Evolutionary conservation across 1,140 invertebrate genomes (phyloP).

Genomic region (Drosophila dunni): DNA sequence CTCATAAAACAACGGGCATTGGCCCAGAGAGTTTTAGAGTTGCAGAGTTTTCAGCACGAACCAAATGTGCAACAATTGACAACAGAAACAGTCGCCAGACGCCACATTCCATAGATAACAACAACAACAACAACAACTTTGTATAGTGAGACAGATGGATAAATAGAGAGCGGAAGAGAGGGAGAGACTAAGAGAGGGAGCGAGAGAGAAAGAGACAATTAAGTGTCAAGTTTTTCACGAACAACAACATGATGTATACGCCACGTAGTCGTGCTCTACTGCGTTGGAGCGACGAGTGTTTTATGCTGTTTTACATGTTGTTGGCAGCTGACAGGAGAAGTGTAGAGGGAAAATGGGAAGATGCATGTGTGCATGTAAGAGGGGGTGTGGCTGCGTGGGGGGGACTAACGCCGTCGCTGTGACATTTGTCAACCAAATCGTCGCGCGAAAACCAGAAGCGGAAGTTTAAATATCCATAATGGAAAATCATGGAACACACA

Average conservation of each 20-base stretch:
- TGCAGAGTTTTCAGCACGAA: slow-evolving; percentile 25
- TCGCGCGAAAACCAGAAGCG: slow-evolving; percentile 38
- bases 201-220: slow-evolving; percentile 66
- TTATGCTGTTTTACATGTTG: slow-evolving; percentile 74
- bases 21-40: slow-evolving; percentile 51
- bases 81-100: slow-evolving; percentile 78
- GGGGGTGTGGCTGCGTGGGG: slow-evolving; percentile 22
- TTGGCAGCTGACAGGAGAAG: slow-evolving; percentile 21
- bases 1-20: slow-evolving; percentile 63
- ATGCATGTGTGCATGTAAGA: background rate
- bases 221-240: slow-evolving; percentile 81
- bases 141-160: background rate
- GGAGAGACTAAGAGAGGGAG: slow-evolving; percentile 17
- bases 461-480: slow-evolving; percentile 16
- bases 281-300: slow-evolving; percentile 62
- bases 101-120: slow-evolving; percentile 55
- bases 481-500: background rate
- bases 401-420: slow-evolving; percentile 47
- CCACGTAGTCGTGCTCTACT: background rate
- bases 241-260: slow-evolving; percentile 49
- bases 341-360: background rate
- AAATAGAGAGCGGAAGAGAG: slow-evolving; percentile 25
- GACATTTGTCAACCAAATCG: slow-evolving; percentile 75
- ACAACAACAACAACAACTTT: slow-evolving; percentile 16
- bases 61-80: slow-evolving; percentile 81